These are phyloP conservation scores for Gallinago jamesoni DNA, from an alignment of 2,113 vertebrate species.

Conservation along the genomic window DNA sequence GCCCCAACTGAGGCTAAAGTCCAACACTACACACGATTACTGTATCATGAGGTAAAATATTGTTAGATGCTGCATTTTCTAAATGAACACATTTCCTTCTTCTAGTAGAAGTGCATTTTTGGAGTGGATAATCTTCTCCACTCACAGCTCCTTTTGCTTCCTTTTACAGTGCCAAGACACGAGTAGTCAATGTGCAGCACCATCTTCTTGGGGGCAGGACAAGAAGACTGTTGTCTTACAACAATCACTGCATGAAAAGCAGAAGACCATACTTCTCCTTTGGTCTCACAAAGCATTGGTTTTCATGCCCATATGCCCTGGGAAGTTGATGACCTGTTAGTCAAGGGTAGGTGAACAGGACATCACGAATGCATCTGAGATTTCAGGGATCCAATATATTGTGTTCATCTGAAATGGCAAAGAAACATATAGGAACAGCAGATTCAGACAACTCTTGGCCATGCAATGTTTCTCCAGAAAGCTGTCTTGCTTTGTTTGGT, in stretches of 20 bases:
- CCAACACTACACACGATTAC: background rate
- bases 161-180: background rate
- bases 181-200: background rate
- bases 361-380: background rate
- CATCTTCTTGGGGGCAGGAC: background rate
- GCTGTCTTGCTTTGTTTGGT: background rate
- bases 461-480: background rate
- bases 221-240: background rate
- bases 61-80: background rate
- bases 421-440: background rate
- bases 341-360: background rate
- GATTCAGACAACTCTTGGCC: background rate
- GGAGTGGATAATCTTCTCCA: background rate
- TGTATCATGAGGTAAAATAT: background rate
- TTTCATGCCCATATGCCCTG: background rate
- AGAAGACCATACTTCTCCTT: background rate
- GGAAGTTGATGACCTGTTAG: background rate
- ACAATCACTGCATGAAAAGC: background rate
- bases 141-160: background rate
- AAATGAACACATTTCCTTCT: background rate
- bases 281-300: background rate
- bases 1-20: background rate
- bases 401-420: background rate
- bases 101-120: background rate
- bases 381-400: background rate